phyloP scores from a whole-genome alignment of 2,113 vertebrate species.

The Nothoprocta perdicaria region DNA sequence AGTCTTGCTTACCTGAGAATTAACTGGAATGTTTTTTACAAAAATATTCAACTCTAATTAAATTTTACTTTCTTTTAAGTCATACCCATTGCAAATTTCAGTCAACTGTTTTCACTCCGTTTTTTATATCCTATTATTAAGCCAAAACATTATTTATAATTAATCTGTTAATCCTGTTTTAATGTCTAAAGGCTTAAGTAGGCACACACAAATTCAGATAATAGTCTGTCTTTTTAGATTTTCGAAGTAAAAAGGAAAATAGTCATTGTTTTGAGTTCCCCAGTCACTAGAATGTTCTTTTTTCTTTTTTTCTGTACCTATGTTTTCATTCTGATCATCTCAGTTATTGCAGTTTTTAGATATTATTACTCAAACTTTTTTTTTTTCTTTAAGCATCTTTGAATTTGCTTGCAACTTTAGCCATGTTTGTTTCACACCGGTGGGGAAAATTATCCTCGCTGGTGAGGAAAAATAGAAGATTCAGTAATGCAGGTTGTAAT shows the following conservation, averaged over 20 bases:
- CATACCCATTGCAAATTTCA: neutral
- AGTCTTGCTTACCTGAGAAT: neutral
- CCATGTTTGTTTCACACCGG: neutral
- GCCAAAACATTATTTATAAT: neutral
- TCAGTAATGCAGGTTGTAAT: neutral
- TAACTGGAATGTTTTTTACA: neutral
- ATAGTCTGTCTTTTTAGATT: neutral
- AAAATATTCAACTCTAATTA: neutral
- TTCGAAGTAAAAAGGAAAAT: neutral
- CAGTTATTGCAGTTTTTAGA: neutral
- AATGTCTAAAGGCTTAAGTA: neutral
- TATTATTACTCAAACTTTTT: neutral
- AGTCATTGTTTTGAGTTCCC: neutral
- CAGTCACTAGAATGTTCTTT: neutral
- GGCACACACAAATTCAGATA: neutral
- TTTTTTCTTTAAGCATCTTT: neutral
- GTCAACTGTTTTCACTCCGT: neutral
- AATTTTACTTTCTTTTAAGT: neutral
- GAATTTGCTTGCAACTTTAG: neutral
- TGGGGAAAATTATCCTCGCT: conserved; percentile 21
- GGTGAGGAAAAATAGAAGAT: neutral
- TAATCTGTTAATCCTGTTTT: neutral
- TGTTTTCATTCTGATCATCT: neutral
- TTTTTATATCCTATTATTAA: neutral
- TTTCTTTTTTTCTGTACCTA: neutral